Evolutionary conservation across 2,888 invertebrate species (phyloP).

Genomic region (Ernsta delagoae): DNA sequence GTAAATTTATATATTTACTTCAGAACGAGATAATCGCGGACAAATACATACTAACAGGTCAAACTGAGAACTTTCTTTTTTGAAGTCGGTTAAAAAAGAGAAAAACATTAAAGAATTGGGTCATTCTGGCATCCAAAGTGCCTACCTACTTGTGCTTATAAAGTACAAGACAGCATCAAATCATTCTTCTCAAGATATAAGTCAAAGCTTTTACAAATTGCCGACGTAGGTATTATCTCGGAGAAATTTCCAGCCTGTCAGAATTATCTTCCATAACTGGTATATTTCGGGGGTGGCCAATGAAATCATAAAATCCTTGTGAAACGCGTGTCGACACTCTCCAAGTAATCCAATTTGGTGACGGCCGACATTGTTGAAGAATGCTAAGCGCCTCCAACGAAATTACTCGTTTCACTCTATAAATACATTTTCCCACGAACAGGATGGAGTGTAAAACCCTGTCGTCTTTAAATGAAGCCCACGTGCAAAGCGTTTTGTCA

Average conservation of each 20-base stretch:
- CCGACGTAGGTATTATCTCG: slow-evolving; percentile 33
- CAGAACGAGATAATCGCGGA: too few species aligned
- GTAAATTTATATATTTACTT: too few species aligned
- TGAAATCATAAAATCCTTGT: slow-evolving; percentile 79
- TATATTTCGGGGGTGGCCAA: slow-evolving; percentile 63
- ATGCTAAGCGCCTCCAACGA: slow-evolving; percentile 69
- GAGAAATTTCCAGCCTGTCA: slow-evolving; percentile 28
- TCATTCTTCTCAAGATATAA: slow-evolving; percentile 13
- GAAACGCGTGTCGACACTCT: slow-evolving; percentile 58
- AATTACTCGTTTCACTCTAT: slow-evolving; percentile 62
- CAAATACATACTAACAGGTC: too few species aligned
- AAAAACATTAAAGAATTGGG: slow-evolving; percentile 1
- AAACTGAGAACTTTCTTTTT: too few species aligned
- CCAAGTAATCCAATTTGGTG: slow-evolving; percentile 80
- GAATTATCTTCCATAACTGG: slow-evolving; percentile 58
- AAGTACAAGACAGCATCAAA: background rate
- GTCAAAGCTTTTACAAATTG: slow-evolving; percentile 34
- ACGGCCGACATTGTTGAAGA: slow-evolving; percentile 63
- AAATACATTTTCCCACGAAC: too few species aligned
- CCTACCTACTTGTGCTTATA: too few species aligned
- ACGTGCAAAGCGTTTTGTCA: too few species aligned
- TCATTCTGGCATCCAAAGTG: slow-evolving; percentile 11
- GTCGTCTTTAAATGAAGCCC: background rate
- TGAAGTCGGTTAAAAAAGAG: too few species aligned
- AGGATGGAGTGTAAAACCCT: slow-evolving; percentile 19